Base-by-base conservation (phyloP, 2,113 vertebrate genomes). In the Bubo bubo region DNA sequence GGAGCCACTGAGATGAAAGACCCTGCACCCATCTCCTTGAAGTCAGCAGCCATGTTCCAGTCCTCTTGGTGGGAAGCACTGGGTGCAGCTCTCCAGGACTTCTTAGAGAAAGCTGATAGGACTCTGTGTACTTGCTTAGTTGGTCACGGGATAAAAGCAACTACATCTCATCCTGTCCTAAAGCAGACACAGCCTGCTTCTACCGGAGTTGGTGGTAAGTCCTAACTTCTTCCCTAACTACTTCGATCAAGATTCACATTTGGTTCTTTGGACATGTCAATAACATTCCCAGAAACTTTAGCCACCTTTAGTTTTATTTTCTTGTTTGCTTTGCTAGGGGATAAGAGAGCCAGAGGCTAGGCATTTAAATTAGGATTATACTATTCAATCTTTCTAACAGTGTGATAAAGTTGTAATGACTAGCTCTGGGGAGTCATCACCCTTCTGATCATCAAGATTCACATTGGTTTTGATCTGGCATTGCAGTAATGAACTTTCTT, bases 1-100 rank as follows among this genome's bases (percentile, higher is more conserved):
- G 90, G 70, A 82, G 58, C 30, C 0, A 0, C 35, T 0, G 0
- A 79, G 21, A 28, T 16, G 8, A 68, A 60, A 64, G 27, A 23
- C 32, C 10, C 19, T 3, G 0, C 1, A 2, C 11, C 53, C n/a
- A 8, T 32, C 73, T 79, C 39, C 10, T 8, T 62, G 74, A 74
- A 37, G 56, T 43, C 39, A 52, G 26, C 26, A 39, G 27, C 66
- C 13, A 2, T 11, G 23, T 26, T 66, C 53, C 47, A 56, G 21
- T 30, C 34, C 52, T 59, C 37, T 49, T 64, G 32, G 34, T 58
- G 24, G 53, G 45, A 86, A 76, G 37, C 35, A 43, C 1, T 74
- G 39, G 10, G 15, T 71, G 34, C 47, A 74, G 39, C 4, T 80
- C 26, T 70, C 34, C 32, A 24, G 8, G 26, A 32, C 27, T 90